These are phyloP conservation scores for Hemibates koningsi DNA, from an alignment of 2,113 vertebrate genomes.

Conservation along the genomic window DNA sequence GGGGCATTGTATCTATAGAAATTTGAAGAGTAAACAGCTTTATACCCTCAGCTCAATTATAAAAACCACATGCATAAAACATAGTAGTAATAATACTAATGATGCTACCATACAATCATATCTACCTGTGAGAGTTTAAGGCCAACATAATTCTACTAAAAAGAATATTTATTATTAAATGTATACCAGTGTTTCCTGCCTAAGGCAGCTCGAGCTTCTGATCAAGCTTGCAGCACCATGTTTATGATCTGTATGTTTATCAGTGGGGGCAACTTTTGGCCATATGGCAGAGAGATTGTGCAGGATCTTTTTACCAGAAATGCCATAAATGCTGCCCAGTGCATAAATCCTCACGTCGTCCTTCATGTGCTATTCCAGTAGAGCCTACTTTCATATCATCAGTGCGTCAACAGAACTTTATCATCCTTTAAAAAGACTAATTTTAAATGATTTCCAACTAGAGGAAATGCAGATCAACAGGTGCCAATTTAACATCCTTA, in stretches of 20 bases:
- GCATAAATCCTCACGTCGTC: background rate
- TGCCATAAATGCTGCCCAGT: background rate
- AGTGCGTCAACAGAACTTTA: constrained; percentile 18
- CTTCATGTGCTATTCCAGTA: background rate
- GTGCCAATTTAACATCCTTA: constrained; percentile 12
- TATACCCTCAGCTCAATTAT: background rate
- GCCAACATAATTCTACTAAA: background rate
- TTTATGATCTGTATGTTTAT: background rate
- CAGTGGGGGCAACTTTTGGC: background rate
- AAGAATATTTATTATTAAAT: background rate
- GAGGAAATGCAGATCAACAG: constrained; percentile 42
- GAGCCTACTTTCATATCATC: background rate
- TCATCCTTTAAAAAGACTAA: background rate
- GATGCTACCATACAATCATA: background rate
- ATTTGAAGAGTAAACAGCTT: background rate
- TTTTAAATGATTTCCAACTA: background rate
- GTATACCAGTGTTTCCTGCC: background rate
- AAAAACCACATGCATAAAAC: background rate
- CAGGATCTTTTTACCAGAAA: background rate
- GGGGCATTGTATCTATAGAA: background rate
- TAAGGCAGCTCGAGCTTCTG: background rate
- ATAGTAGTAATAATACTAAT: background rate
- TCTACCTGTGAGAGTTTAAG: background rate
- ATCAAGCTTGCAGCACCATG: background rate
- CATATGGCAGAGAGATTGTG: background rate